A percentile compares a stretch with the other conserved stretches of the same genome.
Evolutionary conservation across 1,140 invertebrate species (phyloP).

Genomic region (Pogonus chalceus): DNA sequence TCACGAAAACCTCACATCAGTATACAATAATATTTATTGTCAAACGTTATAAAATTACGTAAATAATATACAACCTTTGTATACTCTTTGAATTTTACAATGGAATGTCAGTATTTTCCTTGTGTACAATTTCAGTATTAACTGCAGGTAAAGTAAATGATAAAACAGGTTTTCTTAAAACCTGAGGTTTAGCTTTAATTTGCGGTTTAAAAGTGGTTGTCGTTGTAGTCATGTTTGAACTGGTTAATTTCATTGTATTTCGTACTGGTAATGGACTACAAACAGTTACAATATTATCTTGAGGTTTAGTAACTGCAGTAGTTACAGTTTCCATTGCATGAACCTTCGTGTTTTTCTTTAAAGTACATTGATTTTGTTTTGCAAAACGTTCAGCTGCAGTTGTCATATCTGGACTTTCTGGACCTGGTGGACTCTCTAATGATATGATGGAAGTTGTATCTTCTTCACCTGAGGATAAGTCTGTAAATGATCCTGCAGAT

Average conservation of each 20-base stretch:
- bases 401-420: slow-evolving; percentile 57
- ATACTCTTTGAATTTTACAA: too few species aligned
- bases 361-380: slow-evolving; percentile 68
- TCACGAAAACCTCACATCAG: too few species aligned
- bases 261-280: slow-evolving; percentile 28
- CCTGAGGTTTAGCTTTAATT: slow-evolving; percentile 29
- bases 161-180: slow-evolving; percentile 34
- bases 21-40: too few species aligned
- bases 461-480: slow-evolving; percentile 20
- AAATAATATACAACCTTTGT: background rate
- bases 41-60: too few species aligned
- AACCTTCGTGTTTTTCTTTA: slow-evolving; percentile 63
- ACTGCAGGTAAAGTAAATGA: slow-evolving; percentile 20
- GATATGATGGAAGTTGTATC: slow-evolving; percentile 19
- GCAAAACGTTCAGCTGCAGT: slow-evolving; percentile 65
- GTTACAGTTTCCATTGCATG: slow-evolving; percentile 26
- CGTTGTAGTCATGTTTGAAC: slow-evolving; percentile 17
- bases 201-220: slow-evolving; percentile 31
- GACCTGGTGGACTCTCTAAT: slow-evolving; percentile 32
- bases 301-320: slow-evolving; percentile 10
- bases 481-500: slow-evolving; percentile 15
- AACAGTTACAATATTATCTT: slow-evolving; percentile 25
- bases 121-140: slow-evolving; percentile 20
- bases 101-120: slow-evolving; percentile 24
- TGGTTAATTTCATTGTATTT: slow-evolving; percentile 22